Base-by-base conservation (phyloP, 1,140 invertebrate genomes). In the Neomicropteryx cornuta region DNA sequence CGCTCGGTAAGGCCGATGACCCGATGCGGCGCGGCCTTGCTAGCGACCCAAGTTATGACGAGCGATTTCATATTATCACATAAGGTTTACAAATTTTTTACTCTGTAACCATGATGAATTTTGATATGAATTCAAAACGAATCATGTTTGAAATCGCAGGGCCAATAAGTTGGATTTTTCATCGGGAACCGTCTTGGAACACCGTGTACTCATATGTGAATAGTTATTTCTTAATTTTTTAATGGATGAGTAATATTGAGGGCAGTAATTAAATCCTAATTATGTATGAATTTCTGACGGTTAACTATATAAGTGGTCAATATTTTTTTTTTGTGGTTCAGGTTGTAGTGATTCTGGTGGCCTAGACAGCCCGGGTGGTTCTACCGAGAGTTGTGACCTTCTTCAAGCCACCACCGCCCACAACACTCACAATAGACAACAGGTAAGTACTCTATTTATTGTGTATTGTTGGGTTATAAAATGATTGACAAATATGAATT, bases 171-270 rank as follows among this genome's bases (percentile, higher is more conserved):
- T n/a, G n/a, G n/a, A n/a, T n/a, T n/a, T n/a, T n/a, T n/a, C n/a
- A n/a, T n/a, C n/a, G n/a, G n/a, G n/a, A n/a, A n/a, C n/a, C n/a
- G n/a, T n/a, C n/a, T n/a, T n/a, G n/a, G n/a, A 57, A 18, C 45
- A 49, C 33, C 50, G 55, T 23, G 58, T 55, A 3, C 49, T 50
- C 5, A 52, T 55, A 11, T 41, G 48, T 47, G 29, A 30, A 28
- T 19, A 39, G 14, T 32, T 23, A 32, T 32, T 34, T 39, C 22
- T 22, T 19, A 22, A 4, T n/a, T 36, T 24, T 28, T 13, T 28
- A 6, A 13, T 28, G 13, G n/a, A 22, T 35, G 13, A 35, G 5
- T n/a, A 11, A 24, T 17, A 35, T 22, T 5, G 10, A 21, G n/a
- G 14, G 17, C 8, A 33, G 31, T 8, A 33, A 17, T 33, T 33